Conservation (phyloP, 37 sponge, comb jelly and placozoan species). For the Corticium candelabrum region DNA sequence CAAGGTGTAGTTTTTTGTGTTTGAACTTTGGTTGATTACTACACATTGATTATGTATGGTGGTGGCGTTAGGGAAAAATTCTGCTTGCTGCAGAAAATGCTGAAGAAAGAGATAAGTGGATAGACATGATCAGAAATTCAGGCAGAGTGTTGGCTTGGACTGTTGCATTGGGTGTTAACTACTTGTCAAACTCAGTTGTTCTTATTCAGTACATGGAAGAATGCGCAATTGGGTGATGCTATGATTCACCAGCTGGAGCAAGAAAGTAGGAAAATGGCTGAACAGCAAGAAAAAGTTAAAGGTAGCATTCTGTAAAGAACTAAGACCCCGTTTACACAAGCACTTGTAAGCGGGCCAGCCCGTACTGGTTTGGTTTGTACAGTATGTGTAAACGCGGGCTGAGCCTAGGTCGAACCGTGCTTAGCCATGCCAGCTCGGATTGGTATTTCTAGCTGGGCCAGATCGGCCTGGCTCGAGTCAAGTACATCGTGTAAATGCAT, state of each 20-base stretch:
- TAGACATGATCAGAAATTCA: constrained; percentile 52
- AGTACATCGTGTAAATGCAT: no score
- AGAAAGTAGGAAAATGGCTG: constrained; percentile 58
- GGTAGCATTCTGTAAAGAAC: no score
- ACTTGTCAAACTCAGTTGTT: background rate
- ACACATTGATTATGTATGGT: background rate
- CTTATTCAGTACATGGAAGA: constrained; percentile 80
- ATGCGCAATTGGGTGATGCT: constrained; percentile 85
- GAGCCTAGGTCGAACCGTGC: no score
- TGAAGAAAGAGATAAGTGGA: constrained; percentile 60
- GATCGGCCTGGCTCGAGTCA: no score
- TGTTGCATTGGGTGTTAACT: background rate
- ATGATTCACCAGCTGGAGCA: constrained; percentile 67
- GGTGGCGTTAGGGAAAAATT: constrained; percentile 53
- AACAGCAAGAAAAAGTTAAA: constrained; percentile 70
- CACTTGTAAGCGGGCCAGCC: no score
- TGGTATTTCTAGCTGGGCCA: no score
- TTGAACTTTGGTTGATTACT: background rate
- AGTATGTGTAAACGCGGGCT: no score
- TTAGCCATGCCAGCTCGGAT: no score
- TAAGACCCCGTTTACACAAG: no score
- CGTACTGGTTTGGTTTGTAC: no score
- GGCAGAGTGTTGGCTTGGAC: constrained; percentile 71
- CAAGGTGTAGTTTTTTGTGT: constrained; percentile 24
- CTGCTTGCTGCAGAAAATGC: constrained; percentile 61